phyloP scores from a whole-genome alignment of 1,140 invertebrate species.

The Brachionus angularis region DNA sequence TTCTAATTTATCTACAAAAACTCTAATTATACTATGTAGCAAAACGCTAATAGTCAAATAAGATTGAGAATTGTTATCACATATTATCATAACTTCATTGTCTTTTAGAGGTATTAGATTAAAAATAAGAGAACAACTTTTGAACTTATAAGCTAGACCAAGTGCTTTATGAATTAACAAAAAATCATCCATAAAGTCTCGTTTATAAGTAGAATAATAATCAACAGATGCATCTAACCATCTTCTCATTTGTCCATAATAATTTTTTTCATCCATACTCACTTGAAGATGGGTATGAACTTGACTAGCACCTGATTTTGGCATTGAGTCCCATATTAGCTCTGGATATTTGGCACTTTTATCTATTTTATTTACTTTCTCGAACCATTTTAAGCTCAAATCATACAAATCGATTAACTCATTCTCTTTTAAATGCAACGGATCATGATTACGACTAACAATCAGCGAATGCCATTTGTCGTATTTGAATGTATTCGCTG shows the following conservation, averaged over 20 bases:
- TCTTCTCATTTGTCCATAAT: slow-evolving; percentile 51
- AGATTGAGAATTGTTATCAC: slow-evolving; percentile 50
- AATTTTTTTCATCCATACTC: slow-evolving; percentile 52
- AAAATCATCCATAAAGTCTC: slow-evolving; percentile 57
- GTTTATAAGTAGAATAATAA: slow-evolving; percentile 7
- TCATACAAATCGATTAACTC: slow-evolving; percentile 55
- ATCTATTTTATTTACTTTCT: slow-evolving; percentile 47
- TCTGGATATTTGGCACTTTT: slow-evolving; percentile 51
- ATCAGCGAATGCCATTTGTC: slow-evolving; percentile 59
- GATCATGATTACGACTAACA: slow-evolving; percentile 56
- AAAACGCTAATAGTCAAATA: slow-evolving; percentile 51
- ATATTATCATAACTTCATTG: slow-evolving; percentile 59
- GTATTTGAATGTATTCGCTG: slow-evolving; percentile 61
- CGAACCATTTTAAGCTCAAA: slow-evolving; percentile 49
- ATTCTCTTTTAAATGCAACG: slow-evolving; percentile 53
- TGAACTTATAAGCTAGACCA: slow-evolving; percentile 53
- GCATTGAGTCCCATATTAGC: slow-evolving; percentile 59
- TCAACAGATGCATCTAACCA: not conserved
- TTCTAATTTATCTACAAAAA: slow-evolving; percentile 55
- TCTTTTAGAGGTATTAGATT: slow-evolving; percentile 59
- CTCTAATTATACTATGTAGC: slow-evolving; percentile 54
- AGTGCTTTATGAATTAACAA: slow-evolving; percentile 55
- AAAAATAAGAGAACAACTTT: slow-evolving; percentile 54
- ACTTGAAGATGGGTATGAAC: slow-evolving; percentile 62
- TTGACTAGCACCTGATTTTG: slow-evolving; percentile 60